phyloP scores from a whole-genome alignment of 1,140 invertebrate genomes.

The Drosophila willistoni region DNA sequence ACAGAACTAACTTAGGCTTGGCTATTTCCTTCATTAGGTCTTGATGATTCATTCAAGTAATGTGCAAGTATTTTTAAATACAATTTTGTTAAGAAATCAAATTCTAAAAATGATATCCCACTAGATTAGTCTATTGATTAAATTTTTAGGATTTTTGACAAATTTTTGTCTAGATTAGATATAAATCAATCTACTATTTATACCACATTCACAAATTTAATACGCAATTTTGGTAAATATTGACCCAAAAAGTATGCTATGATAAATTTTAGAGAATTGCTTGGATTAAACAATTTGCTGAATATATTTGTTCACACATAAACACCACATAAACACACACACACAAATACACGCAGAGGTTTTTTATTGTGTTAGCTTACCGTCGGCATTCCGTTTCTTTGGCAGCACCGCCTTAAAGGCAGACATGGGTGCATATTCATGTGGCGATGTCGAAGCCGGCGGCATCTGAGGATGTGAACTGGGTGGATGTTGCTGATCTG shows the following conservation, averaged over 20 bases:
- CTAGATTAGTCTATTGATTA: not conserved
- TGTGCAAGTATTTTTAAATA: no score
- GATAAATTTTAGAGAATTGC: not conserved
- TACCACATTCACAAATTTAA: not conserved
- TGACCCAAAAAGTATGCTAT: slow-evolving; percentile 5
- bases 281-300: not conserved
- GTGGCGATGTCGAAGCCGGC: slow-evolving; percentile 64
- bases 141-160: not conserved
- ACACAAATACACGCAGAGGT: not conserved
- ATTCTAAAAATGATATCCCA: no score
- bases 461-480: slow-evolving; percentile 58
- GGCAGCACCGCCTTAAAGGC: slow-evolving; percentile 80
- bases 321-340: not conserved
- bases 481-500: slow-evolving; percentile 50
- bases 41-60: no score
- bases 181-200: not conserved
- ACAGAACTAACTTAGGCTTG: no score
- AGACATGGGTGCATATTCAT: slow-evolving; percentile 78
- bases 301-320: not conserved
- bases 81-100: no score
- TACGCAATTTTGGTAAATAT: not conserved
- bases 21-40: no score
- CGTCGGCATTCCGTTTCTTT: slow-evolving; percentile 78
- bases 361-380: slow-evolving; percentile 49
- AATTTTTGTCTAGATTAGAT: not conserved